Base-by-base conservation (phyloP, 2,113 vertebrate species). In the Neodon shergylaensis region DNA sequence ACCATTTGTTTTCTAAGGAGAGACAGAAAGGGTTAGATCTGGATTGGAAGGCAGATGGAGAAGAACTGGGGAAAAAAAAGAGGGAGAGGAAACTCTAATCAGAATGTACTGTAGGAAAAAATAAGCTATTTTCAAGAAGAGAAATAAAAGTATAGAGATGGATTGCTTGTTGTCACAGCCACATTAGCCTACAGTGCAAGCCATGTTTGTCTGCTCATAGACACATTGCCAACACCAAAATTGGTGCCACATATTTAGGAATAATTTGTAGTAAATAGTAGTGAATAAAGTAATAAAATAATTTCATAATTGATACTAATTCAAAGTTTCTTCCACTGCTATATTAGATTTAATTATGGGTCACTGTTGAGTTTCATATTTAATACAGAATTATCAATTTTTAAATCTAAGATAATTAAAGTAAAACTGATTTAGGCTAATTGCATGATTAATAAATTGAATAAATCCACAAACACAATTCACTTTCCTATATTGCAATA, bases 381-480 rank as follows among this genome's bases (percentile, higher is more conserved):
- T 16, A 88, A 33, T 90, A 47, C 65, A 77, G n/a, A 93, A 95
- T 61, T 72, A 72, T 44, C 74, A 10, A 42, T 88, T 87, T 28
- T 91, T 66, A 88, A 83, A 31, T 39, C 26, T 92, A 94, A 87
- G 36, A 79, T n/a, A 76, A 91, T 94, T 36, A 96, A 93, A 33
- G 33, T 81, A 93, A 89, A 76, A 87, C 58, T 21, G 31, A 90
- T 90, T 94, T 95, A 65, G 31, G 66, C 76, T 85, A 96, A 96
- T 95, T 92, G 86, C 28, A 83, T 79, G 87, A 74, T 94, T 94
- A 90, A 90, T 94, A 93, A 90, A 39, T 58, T 96, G 76, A 36
- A 76, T 84, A 79, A 81, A 78, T 81, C 52, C 21, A 47, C 78
- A 95, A 95, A 42, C 3, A 11, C 24, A 92, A 44, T 73, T 88